phyloP scores from a whole-genome alignment of 2,888 invertebrate species.

The Crossocerus cetratus region DNA sequence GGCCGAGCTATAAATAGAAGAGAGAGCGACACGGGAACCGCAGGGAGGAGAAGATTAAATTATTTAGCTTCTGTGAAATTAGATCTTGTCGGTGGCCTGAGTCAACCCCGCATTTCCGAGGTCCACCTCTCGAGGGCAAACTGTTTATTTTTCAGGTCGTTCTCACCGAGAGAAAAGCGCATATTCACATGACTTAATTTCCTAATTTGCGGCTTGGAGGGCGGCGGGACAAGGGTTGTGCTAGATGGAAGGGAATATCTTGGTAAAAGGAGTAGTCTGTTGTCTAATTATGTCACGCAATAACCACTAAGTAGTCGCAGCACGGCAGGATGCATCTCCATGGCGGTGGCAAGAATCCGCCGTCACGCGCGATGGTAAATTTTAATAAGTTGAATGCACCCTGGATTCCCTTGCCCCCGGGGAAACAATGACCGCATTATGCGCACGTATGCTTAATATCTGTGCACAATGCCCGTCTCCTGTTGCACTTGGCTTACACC shows the following conservation, averaged over 20 bases:
- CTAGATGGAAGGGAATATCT: no score
- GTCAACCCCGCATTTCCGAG: slow-evolving; percentile 1
- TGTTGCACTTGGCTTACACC: neutral
- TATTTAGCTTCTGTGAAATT: slow-evolving; percentile 59
- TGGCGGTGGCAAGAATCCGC: no score
- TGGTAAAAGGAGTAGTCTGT: no score
- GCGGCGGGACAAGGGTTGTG: no score
- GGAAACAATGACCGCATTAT: slow-evolving; percentile 1
- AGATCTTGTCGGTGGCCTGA: slow-evolving; percentile 43
- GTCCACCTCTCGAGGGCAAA: neutral
- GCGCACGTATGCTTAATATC: neutral
- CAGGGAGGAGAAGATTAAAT: slow-evolving; percentile 51
- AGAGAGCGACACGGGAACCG: neutral
- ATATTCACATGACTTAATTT: no score
- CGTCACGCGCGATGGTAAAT: neutral
- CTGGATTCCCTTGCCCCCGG: neutral
- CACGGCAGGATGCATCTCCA: no score
- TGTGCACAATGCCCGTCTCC: neutral
- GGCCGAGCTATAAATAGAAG: slow-evolving; percentile 33
- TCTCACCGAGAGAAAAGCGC: no score
- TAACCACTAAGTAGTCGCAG: no score
- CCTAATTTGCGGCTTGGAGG: no score
- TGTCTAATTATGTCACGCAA: no score
- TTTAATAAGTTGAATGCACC: neutral
- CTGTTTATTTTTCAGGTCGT: neutral